Evolutionary conservation across 2,113 vertebrate species (phyloP).

Genomic region (Puma concolor): DNA sequence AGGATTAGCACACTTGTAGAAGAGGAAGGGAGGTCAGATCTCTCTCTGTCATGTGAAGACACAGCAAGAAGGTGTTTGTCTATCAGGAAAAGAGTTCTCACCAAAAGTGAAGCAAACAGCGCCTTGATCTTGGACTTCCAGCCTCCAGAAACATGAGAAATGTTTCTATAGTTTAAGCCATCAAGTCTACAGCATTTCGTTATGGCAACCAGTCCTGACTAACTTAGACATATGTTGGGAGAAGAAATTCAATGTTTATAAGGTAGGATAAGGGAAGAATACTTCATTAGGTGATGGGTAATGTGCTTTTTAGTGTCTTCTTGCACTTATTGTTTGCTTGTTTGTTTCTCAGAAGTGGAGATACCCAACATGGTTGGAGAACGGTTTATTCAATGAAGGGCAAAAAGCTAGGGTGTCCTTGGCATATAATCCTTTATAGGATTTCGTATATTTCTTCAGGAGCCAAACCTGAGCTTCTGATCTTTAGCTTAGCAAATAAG

Average conservation of each 20-base stretch:
- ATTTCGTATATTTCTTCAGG: not conserved
- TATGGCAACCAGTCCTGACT: not conserved
- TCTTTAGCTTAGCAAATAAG: not conserved
- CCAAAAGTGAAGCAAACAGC: not conserved
- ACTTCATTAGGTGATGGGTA: not conserved
- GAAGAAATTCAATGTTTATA: not conserved
- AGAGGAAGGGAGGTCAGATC: not conserved
- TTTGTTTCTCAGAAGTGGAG: conserved; percentile 3
- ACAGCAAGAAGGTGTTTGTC: not conserved
- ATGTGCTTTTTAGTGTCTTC: not conserved
- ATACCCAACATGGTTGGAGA: not conserved
- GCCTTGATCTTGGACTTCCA: not conserved
- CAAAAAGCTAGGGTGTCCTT: not conserved
- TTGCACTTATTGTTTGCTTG: not conserved
- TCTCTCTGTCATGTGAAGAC: not conserved
- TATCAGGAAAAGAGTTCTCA: not conserved
- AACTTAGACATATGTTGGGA: not conserved
- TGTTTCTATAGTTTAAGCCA: not conserved
- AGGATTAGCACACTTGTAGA: not conserved
- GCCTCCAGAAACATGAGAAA: not conserved
- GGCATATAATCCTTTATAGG: not conserved
- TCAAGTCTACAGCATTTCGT: not conserved
- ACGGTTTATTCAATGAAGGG: not conserved
- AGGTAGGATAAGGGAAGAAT: not conserved
- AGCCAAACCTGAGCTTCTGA: not conserved